These are phyloP conservation scores for Corythornis cristatus DNA, from an alignment of 2,113 vertebrate species.

Conservation along the genomic window DNA sequence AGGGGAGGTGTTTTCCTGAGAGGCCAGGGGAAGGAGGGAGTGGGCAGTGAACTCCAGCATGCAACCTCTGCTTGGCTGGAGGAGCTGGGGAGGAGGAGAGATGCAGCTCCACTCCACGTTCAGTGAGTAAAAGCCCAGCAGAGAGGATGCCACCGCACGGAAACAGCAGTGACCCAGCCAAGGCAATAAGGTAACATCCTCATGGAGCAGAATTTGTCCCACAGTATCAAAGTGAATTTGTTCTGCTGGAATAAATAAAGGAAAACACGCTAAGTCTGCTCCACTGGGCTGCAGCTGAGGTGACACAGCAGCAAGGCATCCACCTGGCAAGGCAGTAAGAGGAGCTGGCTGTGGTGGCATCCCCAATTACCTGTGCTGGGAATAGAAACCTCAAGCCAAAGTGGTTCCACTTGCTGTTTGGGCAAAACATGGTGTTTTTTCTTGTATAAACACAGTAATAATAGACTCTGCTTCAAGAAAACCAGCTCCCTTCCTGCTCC, in stretches of 20 bases:
- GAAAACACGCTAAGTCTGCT: not conserved
- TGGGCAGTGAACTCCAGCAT: not conserved
- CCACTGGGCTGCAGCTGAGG: not conserved
- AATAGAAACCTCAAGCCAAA: not conserved
- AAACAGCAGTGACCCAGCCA: not conserved
- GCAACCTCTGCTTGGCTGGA: not conserved
- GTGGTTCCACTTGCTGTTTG: not conserved
- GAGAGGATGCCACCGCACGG: accelerated
- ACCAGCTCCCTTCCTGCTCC: not conserved
- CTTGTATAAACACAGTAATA: accelerated
- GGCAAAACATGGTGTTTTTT: accelerated
- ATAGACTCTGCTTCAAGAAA: not conserved
- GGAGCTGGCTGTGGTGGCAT: not conserved
- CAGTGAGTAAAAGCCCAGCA: not conserved
- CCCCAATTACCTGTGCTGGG: too few relatives aligned
- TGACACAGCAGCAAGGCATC: not conserved
- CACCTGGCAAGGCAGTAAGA: not conserved
- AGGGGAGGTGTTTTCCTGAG: not conserved
- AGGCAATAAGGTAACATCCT: accelerated
- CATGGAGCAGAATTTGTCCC: not conserved
- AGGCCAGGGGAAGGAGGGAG: not conserved
- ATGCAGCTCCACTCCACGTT: not conserved
- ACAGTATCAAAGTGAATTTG: not conserved
- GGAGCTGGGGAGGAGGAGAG: not conserved
- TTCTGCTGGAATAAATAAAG: not conserved